Evolutionary conservation across 1,140 invertebrate species (phyloP).

Genomic region (Phymastichus coffea): DNA sequence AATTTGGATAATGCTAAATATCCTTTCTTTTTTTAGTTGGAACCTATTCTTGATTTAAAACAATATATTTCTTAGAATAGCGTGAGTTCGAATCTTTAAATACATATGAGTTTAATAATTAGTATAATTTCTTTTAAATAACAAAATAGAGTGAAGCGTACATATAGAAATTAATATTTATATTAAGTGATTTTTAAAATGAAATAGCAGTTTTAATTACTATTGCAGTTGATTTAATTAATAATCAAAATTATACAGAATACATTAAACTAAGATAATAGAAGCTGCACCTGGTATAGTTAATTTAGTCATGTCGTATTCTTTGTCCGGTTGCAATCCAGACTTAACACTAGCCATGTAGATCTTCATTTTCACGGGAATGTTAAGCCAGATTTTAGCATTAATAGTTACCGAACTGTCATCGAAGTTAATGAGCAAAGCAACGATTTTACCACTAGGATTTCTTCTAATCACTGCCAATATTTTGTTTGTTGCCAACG

Average conservation of each 20-base stretch:
- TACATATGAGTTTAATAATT: too few relatives aligned
- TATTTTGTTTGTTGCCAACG: slow-evolving; percentile 45
- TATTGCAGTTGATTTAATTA: too few relatives aligned
- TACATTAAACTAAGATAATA: slow-evolving; percentile 29
- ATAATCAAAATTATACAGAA: too few relatives aligned
- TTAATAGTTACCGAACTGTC: slow-evolving; percentile 23
- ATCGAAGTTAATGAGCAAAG: slow-evolving; percentile 38
- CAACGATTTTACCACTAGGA: not conserved
- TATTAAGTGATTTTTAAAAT: not conserved
- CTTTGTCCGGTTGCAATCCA: not conserved
- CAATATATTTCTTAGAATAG: too few relatives aligned
- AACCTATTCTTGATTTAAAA: too few relatives aligned
- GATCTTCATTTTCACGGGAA: slow-evolving; percentile 31
- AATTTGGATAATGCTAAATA: too few relatives aligned
- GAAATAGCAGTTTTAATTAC: too few relatives aligned
- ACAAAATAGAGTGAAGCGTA: too few relatives aligned
- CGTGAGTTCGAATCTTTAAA: too few relatives aligned
- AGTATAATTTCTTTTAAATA: too few relatives aligned
- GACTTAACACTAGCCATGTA: slow-evolving; percentile 30
- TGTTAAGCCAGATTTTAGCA: slow-evolving; percentile 28
- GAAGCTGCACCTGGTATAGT: slow-evolving; percentile 30
- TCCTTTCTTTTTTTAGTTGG: too few relatives aligned
- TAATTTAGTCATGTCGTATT: not conserved
- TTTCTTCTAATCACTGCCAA: slow-evolving; percentile 39
- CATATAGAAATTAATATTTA: too few relatives aligned